These are phyloP conservation scores for Heliangelus exortis DNA, from an alignment of 2,797 vertebrate genomes.

Conservation along the genomic window DNA sequence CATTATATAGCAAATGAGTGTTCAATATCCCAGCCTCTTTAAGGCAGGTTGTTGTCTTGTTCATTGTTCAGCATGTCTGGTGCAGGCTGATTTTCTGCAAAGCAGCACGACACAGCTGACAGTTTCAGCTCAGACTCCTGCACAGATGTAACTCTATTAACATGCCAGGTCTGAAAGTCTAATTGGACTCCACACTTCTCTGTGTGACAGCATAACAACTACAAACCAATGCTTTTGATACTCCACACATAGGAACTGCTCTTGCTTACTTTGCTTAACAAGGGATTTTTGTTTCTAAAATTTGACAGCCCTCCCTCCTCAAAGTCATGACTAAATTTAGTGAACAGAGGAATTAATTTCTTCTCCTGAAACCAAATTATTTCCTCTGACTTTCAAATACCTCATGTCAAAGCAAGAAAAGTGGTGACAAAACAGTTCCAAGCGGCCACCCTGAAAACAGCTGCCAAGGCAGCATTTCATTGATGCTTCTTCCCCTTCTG, in stretches of 20 bases:
- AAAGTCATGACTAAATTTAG: not conserved
- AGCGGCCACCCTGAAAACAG: constrained; percentile 3
- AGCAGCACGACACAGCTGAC: not conserved
- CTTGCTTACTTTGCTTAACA: not conserved
- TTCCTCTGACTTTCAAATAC: not conserved
- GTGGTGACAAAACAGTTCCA: not conserved
- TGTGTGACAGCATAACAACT: not conserved
- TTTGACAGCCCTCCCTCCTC: not conserved
- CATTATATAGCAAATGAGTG: not conserved
- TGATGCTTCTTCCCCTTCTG: not conserved
- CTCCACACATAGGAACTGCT: not conserved
- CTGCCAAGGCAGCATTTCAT: constrained; percentile 23
- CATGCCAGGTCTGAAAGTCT: not conserved
- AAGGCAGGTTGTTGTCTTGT: not conserved
- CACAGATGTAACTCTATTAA: not conserved
- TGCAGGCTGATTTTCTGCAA: not conserved
- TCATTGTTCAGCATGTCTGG: not conserved
- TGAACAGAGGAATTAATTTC: not conserved
- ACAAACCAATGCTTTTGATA: not conserved
- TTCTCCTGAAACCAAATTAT: not conserved
- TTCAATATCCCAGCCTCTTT: not conserved
- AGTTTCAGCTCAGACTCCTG: not conserved
- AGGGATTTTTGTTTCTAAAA: not conserved
- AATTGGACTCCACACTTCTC: not conserved
- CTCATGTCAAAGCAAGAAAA: not conserved